A percentile compares a stretch with the other conserved stretches of the same genome.
Conservation (phyloP, 2,797 vertebrate genomes). For the Pseudochromis fuscus region DNA sequence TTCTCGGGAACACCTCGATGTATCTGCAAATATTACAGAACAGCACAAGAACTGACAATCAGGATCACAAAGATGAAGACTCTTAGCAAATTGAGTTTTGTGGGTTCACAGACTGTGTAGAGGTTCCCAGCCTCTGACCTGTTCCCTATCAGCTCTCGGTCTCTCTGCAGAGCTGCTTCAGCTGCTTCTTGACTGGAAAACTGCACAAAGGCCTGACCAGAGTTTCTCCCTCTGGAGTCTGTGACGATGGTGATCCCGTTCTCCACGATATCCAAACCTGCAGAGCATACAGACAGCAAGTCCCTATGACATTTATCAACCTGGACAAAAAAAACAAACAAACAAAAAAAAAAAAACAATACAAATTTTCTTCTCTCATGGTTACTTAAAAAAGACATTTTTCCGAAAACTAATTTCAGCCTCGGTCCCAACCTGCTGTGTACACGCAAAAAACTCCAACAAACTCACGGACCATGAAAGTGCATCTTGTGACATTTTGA, state of each 20-base stretch:
- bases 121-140: conserved; percentile 78
- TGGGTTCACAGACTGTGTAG: too few relatives aligned
- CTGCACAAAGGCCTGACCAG: conserved; percentile 91
- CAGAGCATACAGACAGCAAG: not conserved
- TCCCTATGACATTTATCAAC: not conserved
- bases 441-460: too few relatives aligned
- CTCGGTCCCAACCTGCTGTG: too few relatives aligned
- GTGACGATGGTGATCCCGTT: conserved; percentile 86
- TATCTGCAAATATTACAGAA: conserved; percentile 83
- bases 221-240: conserved; percentile 84
- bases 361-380: too few relatives aligned
- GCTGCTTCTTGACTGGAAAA: conserved; percentile 89
- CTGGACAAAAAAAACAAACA: too few relatives aligned
- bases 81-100: not conserved
- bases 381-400: too few relatives aligned
- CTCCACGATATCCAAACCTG: conserved; percentile 88
- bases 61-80: not conserved
- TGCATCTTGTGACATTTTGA: too few relatives aligned
- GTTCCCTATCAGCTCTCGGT: conserved; percentile 89
- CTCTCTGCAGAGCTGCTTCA: conserved; percentile 85
- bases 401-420: too few relatives aligned
- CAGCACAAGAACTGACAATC: accelerated
- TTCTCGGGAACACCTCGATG: conserved; percentile 92
- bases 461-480: too few relatives aligned
- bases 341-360: too few relatives aligned